Evolutionary conservation across 2,888 invertebrate species (phyloP).

Genomic region (Pediacus dermestoides): DNA sequence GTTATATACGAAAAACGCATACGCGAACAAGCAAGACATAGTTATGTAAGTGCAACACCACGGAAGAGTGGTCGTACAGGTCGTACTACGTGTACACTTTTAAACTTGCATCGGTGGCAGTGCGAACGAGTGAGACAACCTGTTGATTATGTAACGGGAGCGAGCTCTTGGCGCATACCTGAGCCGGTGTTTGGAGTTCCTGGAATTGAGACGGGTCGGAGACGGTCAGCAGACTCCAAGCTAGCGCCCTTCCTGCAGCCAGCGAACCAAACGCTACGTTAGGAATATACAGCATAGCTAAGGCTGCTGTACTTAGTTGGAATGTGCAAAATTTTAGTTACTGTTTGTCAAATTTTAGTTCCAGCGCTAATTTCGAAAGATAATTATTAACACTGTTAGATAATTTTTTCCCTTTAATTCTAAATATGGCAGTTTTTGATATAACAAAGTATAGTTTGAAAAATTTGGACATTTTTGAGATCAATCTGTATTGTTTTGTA

Average conservation of each 20-base stretch:
- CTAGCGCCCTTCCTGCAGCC: slow-evolving; percentile 25
- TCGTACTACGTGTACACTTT: slow-evolving; percentile 11
- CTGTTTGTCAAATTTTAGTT: too few species aligned
- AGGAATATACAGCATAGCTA: too few species aligned
- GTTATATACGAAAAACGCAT: slow-evolving; percentile 14
- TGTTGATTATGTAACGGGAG: slow-evolving; percentile 32
- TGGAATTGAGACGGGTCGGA: slow-evolving; percentile 42
- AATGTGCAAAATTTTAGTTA: too few species aligned
- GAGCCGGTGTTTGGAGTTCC: slow-evolving; percentile 38
- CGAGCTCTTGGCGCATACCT: slow-evolving; percentile 33
- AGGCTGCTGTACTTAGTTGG: too few species aligned
- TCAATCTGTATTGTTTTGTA: too few species aligned
- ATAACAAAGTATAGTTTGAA: too few species aligned
- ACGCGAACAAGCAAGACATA: slow-evolving; percentile 10
- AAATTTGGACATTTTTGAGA: too few species aligned
- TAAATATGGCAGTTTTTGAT: too few species aligned
- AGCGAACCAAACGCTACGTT: too few species aligned
- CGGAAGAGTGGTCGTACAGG: slow-evolving; percentile 14
- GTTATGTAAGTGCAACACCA: slow-evolving; percentile 16
- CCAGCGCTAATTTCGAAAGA: too few species aligned
- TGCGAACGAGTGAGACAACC: slow-evolving; percentile 30
- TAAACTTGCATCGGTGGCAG: slow-evolving; percentile 12
- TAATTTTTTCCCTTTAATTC: too few species aligned
- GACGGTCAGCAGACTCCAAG: slow-evolving; percentile 41
- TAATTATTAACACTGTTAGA: too few species aligned